Evolutionary conservation across 2,888 invertebrate genomes (phyloP).

Genomic region (Eristalis pertinax): DNA sequence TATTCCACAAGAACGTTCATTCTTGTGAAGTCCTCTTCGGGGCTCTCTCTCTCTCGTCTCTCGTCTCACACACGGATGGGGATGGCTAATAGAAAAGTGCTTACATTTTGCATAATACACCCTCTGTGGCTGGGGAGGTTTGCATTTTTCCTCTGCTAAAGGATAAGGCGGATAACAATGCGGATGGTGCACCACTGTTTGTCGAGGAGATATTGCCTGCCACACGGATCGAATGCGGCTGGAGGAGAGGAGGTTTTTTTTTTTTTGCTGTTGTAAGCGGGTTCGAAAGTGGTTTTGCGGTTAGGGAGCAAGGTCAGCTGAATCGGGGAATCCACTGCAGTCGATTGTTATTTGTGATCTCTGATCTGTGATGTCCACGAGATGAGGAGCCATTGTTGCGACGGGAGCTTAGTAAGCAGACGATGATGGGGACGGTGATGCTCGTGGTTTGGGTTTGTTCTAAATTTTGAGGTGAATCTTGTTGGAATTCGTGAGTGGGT

Average conservation of each 20-base stretch:
- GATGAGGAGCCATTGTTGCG: background rate
- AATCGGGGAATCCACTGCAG: background rate
- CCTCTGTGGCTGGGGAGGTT: background rate
- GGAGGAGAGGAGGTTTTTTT: background rate
- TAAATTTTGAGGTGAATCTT: too few species aligned
- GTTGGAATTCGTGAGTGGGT: too few species aligned
- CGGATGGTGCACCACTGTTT: slow-evolving; percentile 24
- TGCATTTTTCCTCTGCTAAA: too few species aligned
- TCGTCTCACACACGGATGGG: too few species aligned
- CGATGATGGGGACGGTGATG: too few species aligned
- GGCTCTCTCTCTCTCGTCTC: too few species aligned
- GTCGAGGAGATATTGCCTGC: slow-evolving; percentile 30
- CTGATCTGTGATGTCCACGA: background rate
- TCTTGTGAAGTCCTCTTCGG: background rate
- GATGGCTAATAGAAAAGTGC: slow-evolving; percentile 49
- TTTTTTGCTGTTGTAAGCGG: background rate
- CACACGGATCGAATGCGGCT: background rate
- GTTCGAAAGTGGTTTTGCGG: slow-evolving; percentile 16
- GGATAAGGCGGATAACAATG: slow-evolving; percentile 43
- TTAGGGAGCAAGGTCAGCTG: slow-evolving; percentile 25
- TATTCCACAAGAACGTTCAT: slow-evolving; percentile 62
- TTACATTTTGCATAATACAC: slow-evolving; percentile 41
- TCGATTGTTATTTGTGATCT: background rate
- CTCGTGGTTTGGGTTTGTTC: too few species aligned
- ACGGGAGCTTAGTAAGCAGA: background rate